Evolutionary conservation across 2,113 vertebrate species (phyloP), one percentile per base, ranked within the genome.

Genomic region (Girardinichthys multiradiatus): DNA sequence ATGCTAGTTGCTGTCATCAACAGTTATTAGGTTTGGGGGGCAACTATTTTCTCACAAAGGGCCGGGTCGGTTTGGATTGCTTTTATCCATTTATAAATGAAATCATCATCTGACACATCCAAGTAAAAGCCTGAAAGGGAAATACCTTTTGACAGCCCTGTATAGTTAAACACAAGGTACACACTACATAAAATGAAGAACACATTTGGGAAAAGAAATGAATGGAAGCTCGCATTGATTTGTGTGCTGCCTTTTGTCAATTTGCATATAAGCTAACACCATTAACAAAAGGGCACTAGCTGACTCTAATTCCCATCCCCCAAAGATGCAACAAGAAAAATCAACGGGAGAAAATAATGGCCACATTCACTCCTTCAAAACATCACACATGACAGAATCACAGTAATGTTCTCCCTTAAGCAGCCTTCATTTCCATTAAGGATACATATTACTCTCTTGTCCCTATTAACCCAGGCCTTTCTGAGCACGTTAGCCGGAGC

Each of bases 341-440:
- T 70, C n/a, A 4, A 73, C 11, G 74, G 58, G 28, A 79, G 70
- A 68, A 81, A 85, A 86, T 81, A 90, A 91, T 80, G 78, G 58
- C 79, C 59, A 64, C 82, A 79, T 84, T 85, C 66, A 84, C 75
- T 73, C 67, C 75, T 81, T 88, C 76, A 68, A 85, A 91, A 89
- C 90, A 81, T 90, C 86, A 90, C 86, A 91, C 82, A 88, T 72
- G 67, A 80, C 82, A 74, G 82, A 80, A 81, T 86, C 70, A 21
- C 74, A 64, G 80, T 83, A 79, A 88, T 79, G 82, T 83, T 86
- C 79, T 82, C 87, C 89, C 83, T 87, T 68, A 68, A 86, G 82
- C 76, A 70, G 84, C 79, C 76, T 85, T 91, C 84, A 76, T 90
- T 87, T 85, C 87, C 86, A 91, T 90, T 89, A 86, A 74, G 73